Conservation (phyloP, 2,113 vertebrate species). For the human region DNA sequence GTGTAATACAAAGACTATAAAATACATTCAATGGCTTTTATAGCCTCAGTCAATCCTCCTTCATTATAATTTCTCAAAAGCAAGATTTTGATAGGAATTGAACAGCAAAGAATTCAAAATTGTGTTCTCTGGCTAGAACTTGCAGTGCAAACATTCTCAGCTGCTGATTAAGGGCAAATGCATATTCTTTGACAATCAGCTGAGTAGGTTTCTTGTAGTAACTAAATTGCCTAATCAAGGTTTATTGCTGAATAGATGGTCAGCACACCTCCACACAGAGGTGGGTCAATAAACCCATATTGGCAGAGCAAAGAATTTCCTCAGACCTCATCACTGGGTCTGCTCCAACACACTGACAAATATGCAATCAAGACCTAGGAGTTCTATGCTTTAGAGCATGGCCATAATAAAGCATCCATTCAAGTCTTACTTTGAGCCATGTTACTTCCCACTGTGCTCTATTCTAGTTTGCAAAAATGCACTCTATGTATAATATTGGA, state of each 20-base stretch:
- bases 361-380: neutral
- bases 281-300: neutral
- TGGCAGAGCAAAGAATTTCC: neutral
- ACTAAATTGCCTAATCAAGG: constrained; percentile 27
- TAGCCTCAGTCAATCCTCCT: neutral
- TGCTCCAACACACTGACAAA: neutral
- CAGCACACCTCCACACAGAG: neutral
- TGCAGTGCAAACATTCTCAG: neutral
- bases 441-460: no score
- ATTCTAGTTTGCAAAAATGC: neutral
- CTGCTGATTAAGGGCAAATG: neutral
- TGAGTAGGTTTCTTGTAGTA: neutral
- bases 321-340: neutral
- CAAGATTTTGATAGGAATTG: neutral
- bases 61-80: constrained; percentile 46
- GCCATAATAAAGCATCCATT: neutral
- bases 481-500: neutral
- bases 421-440: neutral
- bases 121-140: neutral
- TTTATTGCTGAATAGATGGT: neutral
- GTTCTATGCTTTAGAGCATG: neutral
- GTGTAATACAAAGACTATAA: neutral
- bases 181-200: neutral
- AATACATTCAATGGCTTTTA: neutral
- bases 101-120: neutral